These are phyloP conservation scores for Gallinago nigripennis DNA, from an alignment of 2,797 vertebrate species.

Conservation along the genomic window DNA sequence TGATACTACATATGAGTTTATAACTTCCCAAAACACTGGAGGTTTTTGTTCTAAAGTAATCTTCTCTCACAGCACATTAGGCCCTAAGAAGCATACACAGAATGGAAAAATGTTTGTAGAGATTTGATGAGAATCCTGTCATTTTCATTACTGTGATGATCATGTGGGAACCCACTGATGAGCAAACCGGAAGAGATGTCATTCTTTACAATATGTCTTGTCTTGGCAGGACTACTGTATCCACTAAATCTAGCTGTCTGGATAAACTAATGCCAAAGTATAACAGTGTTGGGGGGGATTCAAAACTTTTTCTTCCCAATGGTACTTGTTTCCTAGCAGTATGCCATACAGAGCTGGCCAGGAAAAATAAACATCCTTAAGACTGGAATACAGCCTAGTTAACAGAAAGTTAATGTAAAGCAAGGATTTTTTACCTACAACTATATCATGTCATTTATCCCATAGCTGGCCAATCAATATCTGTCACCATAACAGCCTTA, in stretches of 20 bases:
- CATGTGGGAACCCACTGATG: neutral
- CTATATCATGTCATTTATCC: neutral
- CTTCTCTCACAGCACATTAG: neutral
- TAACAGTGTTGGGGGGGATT: neutral
- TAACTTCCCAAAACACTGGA: neutral
- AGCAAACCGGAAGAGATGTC: neutral
- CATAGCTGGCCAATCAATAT: neutral
- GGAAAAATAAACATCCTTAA: neutral
- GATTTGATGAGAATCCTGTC: neutral
- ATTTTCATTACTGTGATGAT: neutral
- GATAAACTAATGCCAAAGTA: neutral
- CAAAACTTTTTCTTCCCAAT: neutral
- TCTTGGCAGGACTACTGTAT: neutral
- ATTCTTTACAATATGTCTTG: neutral
- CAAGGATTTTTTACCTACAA: neutral
- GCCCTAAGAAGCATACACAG: neutral
- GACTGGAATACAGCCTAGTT: neutral
- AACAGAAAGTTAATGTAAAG: neutral
- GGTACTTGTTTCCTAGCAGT: neutral
- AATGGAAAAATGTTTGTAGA: neutral
- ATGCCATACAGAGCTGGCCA: neutral
- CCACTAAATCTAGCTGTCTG: neutral
- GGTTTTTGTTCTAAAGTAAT: neutral
- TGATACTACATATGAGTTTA: neutral
- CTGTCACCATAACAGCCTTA: neutral